Conservation (phyloP, 2,888 invertebrate species). For the Tuta absoluta region DNA sequence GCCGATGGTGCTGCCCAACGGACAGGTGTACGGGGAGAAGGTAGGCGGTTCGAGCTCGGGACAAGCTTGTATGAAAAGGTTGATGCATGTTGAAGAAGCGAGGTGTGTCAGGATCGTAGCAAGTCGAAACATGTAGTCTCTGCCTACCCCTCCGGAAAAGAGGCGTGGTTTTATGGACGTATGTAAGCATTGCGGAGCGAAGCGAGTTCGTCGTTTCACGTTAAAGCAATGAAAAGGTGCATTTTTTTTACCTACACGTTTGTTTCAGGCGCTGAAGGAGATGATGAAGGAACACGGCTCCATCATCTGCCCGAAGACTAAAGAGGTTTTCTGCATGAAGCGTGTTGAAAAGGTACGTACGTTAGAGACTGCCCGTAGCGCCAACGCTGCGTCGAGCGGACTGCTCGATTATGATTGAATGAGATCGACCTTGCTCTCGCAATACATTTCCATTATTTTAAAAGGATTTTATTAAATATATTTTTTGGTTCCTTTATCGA, state of each 20-base stretch:
- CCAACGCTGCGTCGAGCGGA: too few relatives aligned
- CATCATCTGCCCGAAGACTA: slow-evolving; percentile 96
- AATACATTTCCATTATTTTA: too few relatives aligned
- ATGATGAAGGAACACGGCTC: slow-evolving; percentile 97
- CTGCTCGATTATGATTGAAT: too few relatives aligned
- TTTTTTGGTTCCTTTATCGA: too few relatives aligned
- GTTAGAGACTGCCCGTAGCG: too few relatives aligned
- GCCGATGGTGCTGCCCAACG: too few relatives aligned
- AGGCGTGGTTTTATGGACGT: slow-evolving; percentile 1
- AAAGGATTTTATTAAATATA: too few relatives aligned
- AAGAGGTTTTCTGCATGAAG: slow-evolving; percentile 93
- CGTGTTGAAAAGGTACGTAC: slow-evolving; percentile 91
- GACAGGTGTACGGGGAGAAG: too few relatives aligned
- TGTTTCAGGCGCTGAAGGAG: slow-evolving; percentile 89
- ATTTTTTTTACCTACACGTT: background rate
- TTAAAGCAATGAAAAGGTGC: background rate
- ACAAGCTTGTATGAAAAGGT: too few relatives aligned
- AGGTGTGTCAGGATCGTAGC: background rate
- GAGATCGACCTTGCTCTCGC: too few relatives aligned
- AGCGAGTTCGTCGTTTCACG: background rate
- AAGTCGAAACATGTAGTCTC: background rate
- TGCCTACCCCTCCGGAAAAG: background rate
- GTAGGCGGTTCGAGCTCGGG: too few relatives aligned
- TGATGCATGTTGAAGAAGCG: too few relatives aligned
- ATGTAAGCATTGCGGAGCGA: background rate